Evolutionary conservation across 1,140 invertebrate genomes (phyloP), one percentile per base, ranked within the genome.

Genomic region (Calephelis nemesis): DNA sequence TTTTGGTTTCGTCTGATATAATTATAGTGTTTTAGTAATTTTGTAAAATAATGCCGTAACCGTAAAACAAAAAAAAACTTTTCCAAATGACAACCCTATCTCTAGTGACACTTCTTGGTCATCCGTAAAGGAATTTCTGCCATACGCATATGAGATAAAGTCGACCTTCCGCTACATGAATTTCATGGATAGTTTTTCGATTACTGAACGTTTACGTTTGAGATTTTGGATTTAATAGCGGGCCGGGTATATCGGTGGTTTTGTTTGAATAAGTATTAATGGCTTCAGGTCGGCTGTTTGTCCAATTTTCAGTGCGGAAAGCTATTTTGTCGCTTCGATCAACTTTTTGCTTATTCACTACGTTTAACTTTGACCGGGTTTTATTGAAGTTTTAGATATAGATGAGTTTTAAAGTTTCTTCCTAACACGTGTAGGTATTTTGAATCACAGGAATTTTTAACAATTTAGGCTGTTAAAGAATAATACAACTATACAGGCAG

Each of bases 191-290:
- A 77, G 73, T 77, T 77, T 77, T 75, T 75, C 74, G 74, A 76
- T 78, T 76, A 78, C 67, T 73, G 65, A 63, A 69, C 73, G 73
- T 76, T 74, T 76, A 73, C 69, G 69, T 73, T 74, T 71, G 68
- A 76, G 74, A 76, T 78, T 76, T 72, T 70, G 69, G 70, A 73
- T 78, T 78, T 75, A 75, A 78, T 78, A 74, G 76, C 67, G 70
- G 68, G 65, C 68, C 52, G 68, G 67, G 71, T 70, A 72, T 70
- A 74, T 77, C 72, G 74, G 65, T 76, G 68, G 72, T 62, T 68
- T 49, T 75, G 76, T 77, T 77, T 77, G 71, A 65, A 66, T 71
- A 73, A 54, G 73, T 71, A 73, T 74, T 74, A 72, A 74, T 70
- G 70, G 68, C 15, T 58, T 30, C 54, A 52, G 67, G 50, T 49